Evolutionary conservation across 2,888 invertebrate genomes (phyloP).

Genomic region (Hermodice carunculata): DNA sequence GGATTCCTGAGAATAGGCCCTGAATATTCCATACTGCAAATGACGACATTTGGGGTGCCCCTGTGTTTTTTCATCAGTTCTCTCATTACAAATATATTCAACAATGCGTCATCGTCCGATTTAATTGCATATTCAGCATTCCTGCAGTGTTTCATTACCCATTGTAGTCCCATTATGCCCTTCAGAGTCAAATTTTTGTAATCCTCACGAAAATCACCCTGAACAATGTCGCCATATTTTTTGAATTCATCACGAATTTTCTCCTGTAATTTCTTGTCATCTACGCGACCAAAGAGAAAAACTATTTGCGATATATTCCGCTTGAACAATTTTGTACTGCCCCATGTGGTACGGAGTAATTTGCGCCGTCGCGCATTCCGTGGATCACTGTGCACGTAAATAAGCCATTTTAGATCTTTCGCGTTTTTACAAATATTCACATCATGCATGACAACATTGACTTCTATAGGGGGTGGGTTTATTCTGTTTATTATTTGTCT

Average conservation of each 20-base stretch:
- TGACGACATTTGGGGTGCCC: slow-evolving; percentile 14
- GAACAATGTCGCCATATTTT: slow-evolving; percentile 44
- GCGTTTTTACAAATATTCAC: slow-evolving; percentile 24
- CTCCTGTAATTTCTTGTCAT: slow-evolving; percentile 25
- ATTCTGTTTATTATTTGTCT: too few species aligned
- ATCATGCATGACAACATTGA: slow-evolving; percentile 19
- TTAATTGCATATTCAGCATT: slow-evolving; percentile 46
- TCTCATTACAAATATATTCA: slow-evolving; percentile 44
- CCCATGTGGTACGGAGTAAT: slow-evolving; percentile 46
- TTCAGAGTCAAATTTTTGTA: slow-evolving; percentile 50
- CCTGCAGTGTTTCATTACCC: slow-evolving; percentile 44
- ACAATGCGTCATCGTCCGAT: slow-evolving; percentile 51
- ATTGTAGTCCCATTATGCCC: slow-evolving; percentile 49
- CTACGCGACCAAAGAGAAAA: slow-evolving; percentile 45
- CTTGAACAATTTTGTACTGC: slow-evolving; percentile 37
- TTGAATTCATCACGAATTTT: slow-evolving; percentile 40
- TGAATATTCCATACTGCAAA: slow-evolving; percentile 40
- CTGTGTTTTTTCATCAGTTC: slow-evolving; percentile 15
- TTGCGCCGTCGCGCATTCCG: slow-evolving; percentile 35
- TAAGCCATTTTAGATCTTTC: slow-evolving; percentile 25
- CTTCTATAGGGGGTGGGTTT: background rate
- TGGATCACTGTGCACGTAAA: slow-evolving; percentile 46
- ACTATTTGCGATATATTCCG: slow-evolving; percentile 28
- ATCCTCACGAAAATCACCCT: slow-evolving; percentile 50
- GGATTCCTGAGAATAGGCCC: slow-evolving; percentile 46